phyloP scores from a whole-genome alignment of 2,888 invertebrate species.

The Drosophila engyochracea region DNA sequence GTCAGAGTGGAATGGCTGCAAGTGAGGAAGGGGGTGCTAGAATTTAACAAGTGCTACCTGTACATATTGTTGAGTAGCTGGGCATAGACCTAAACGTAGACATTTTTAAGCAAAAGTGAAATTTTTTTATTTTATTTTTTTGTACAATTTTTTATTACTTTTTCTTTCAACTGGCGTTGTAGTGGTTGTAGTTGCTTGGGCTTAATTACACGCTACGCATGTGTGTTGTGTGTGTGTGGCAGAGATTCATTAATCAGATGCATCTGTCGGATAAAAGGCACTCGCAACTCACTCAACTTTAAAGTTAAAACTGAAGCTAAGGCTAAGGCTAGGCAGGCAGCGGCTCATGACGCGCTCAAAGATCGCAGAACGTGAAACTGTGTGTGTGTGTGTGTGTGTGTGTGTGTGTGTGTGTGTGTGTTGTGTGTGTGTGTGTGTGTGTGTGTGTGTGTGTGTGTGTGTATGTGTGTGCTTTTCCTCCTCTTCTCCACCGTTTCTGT shows the following conservation, averaged over 20 bases:
- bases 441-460: constrained; percentile 18
- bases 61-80: constrained; percentile 19
- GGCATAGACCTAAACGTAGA: background rate
- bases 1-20: background rate
- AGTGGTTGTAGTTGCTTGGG: constrained; percentile 45
- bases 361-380: constrained; percentile 56
- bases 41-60: constrained; percentile 30
- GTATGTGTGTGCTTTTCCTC: constrained; percentile 23
- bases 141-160: constrained; percentile 30
- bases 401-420: too few relatives aligned
- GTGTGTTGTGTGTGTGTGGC: constrained; percentile 39
- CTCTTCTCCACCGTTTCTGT: constrained; percentile 6
- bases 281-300: constrained; percentile 28
- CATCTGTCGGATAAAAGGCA: constrained; percentile 77
- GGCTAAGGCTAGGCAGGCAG: constrained; percentile 39
- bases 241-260: constrained; percentile 80
- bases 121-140: constrained; percentile 18
- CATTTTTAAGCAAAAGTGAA: constrained; percentile 58
- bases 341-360: constrained; percentile 65
- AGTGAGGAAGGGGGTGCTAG: constrained; percentile 3
- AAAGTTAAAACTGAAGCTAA: constrained; percentile 21
- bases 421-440: constrained; percentile 13
- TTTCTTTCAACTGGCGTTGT: constrained; percentile 51
- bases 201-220: constrained; percentile 78
- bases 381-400: constrained; percentile 19